Base-by-base conservation (phyloP, 1,140 invertebrate genomes). In the Akabosia matsudoensis region DNA sequence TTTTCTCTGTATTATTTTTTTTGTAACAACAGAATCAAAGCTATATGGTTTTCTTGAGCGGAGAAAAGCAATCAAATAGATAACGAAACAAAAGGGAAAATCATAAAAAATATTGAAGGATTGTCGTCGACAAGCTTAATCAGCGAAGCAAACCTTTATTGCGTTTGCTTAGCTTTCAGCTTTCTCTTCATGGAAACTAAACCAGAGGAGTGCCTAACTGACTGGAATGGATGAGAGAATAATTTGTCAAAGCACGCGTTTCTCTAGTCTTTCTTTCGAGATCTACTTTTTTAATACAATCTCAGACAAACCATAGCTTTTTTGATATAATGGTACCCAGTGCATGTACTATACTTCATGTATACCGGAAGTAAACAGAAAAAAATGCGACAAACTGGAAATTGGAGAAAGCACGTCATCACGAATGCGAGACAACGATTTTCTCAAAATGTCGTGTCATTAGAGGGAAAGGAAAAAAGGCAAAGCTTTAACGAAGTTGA, bases 151-250 rank as follows among this genome's bases (percentile, higher is more conserved):
- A 61, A 61, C 54, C 54, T 61, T 61, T 61, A 4, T 61, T 61
- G 54, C 13, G 54, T 61, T 22, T 10, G 54, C 24, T 61, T 45
- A 45, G 37, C 37, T 61, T 61, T 61, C 54, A 16, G 54, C 24
- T 22, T 61, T 61, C 13, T 61, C 24, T 61, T 4, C 3, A 14
- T 3, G 24, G 54, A 14, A 7, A 61, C 13, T 14, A 61, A 61
- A 51, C 10, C n/a, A 61, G 54, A 22, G 24, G 54, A 61, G 24
- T 7, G 54, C 54, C 24, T 61, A 61, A 10, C 54, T 61, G 54
- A 61, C 54, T 61, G 54, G 54, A 61, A 61, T 61, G 54, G 54
- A 61, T 61, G 54, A 7, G 54, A 61, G 14, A 61, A 61, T 61
- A 61, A 61, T 61, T 61, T 61, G 54, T 61, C 54, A 61, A 61